These are phyloP conservation scores for Liasis olivaceus DNA, from an alignment of 2,797 vertebrate species.

Conservation along the genomic window DNA sequence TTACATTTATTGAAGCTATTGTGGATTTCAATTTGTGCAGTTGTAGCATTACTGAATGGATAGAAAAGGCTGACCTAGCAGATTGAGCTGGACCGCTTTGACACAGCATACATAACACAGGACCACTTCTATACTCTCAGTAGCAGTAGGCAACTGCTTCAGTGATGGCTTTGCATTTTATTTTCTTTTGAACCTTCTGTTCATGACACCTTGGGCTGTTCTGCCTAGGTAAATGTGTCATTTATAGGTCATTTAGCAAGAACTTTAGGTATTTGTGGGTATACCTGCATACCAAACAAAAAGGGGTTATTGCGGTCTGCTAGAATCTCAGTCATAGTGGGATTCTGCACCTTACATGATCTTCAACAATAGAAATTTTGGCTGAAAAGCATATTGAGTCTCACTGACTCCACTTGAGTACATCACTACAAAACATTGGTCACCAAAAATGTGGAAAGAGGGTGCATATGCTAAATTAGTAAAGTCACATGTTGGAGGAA, in stretches of 20 bases:
- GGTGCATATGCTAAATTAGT: neutral
- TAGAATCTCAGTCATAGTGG: neutral
- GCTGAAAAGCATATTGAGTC: neutral
- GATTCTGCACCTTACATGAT: neutral
- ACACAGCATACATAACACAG: neutral
- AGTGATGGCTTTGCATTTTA: neutral
- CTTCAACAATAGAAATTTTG: neutral
- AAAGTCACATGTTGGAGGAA: neutral
- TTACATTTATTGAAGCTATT: constrained; percentile 46
- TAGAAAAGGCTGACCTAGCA: constrained; percentile 63
- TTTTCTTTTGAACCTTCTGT: neutral
- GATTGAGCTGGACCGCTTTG: constrained; percentile 34
- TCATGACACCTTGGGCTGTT: neutral
- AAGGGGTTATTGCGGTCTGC: neutral
- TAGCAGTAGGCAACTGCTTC: neutral
- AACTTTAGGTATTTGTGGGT: neutral
- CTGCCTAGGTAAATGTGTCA: neutral
- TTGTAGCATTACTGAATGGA: constrained; percentile 35
- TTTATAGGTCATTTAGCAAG: neutral
- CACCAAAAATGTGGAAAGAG: neutral
- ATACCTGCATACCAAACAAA: neutral
- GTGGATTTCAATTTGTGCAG: constrained; percentile 48
- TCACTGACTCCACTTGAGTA: neutral
- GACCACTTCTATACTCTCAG: neutral
- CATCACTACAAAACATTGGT: neutral